Conservation (phyloP, 2,888 invertebrate genomes). For the Acanthococcus lagerstroemiae region DNA sequence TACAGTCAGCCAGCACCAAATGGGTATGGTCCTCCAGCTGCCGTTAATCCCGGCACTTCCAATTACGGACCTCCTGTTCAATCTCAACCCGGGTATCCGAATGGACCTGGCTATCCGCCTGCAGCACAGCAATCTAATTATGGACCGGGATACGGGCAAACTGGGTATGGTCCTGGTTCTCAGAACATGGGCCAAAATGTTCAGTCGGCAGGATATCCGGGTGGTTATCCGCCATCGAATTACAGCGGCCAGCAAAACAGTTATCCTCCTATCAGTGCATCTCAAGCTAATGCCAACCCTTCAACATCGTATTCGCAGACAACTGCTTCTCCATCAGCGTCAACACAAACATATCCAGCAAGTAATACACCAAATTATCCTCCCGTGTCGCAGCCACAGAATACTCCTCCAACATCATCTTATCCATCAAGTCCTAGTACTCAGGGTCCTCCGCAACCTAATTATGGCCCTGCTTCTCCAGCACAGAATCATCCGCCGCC, state of each 20-base stretch:
- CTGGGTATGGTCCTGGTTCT: constrained; percentile 17
- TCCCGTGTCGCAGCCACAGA: constrained; percentile 31
- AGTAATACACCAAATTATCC: constrained; percentile 42
- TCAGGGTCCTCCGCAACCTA: constrained; percentile 54
- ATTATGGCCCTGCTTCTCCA: constrained; percentile 52
- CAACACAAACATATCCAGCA: constrained; percentile 52
- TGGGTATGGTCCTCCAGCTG: constrained; percentile 25
- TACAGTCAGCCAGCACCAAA: constrained; percentile 31
- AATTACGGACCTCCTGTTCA: constrained; percentile 25
- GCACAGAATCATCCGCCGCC: constrained; percentile 47
- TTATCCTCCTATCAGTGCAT: constrained; percentile 38
- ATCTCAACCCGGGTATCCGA: constrained; percentile 16
- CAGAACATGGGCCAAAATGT: constrained; percentile 16
- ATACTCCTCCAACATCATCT: constrained; percentile 39
- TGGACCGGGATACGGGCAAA: constrained; percentile 17
- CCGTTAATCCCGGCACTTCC: constrained; percentile 14
- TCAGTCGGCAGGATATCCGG: constrained; percentile 12
- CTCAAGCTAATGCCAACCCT: constrained; percentile 8
- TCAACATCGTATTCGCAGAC: constrained; percentile 40
- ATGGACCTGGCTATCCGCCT: constrained; percentile 26
- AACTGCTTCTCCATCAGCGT: constrained; percentile 44
- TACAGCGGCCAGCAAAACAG: constrained; percentile 39
- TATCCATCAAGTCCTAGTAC: constrained; percentile 41
- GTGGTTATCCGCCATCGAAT: constrained; percentile 27
- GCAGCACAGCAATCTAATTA: constrained; percentile 11